Evolutionary conservation across 2,888 invertebrate species (phyloP).

Genomic region (Chalcosyrphus nemorum): DNA sequence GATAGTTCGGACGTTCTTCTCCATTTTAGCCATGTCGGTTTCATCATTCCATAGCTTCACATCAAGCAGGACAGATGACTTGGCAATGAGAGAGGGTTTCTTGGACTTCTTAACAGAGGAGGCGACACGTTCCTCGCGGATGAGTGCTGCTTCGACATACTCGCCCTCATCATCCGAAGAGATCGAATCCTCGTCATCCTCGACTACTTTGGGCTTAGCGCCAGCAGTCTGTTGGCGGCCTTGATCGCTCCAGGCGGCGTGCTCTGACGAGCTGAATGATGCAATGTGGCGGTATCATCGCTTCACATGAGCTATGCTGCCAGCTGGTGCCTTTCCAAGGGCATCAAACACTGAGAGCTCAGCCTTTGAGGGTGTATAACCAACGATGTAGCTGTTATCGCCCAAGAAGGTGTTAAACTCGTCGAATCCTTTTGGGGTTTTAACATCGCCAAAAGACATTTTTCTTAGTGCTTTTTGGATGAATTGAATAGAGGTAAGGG

Average conservation of each 20-base stretch:
- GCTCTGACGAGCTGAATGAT: constrained; percentile 90
- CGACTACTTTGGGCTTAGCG: constrained; percentile 84
- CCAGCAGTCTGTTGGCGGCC: constrained; percentile 86
- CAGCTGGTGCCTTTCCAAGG: too few species aligned
- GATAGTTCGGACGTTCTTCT: constrained; percentile 90
- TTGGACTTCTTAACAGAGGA: constrained; percentile 97
- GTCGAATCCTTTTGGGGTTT: too few species aligned
- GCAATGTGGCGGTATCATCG: constrained; percentile 98
- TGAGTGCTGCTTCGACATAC: constrained; percentile 92
- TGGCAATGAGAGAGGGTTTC: constrained; percentile 96
- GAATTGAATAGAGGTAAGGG: too few species aligned
- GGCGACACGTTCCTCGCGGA: constrained; percentile 94
- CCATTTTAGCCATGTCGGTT: constrained; percentile 92
- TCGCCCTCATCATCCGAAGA: constrained; percentile 94
- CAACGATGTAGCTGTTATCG: too few species aligned
- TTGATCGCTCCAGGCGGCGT: constrained; percentile 84
- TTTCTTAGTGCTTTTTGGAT: too few species aligned
- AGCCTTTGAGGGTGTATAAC: too few species aligned
- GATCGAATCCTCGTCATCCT: constrained; percentile 92
- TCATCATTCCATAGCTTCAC: constrained; percentile 99
- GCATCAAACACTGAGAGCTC: too few species aligned
- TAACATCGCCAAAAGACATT: too few species aligned
- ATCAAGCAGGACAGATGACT: constrained; percentile 96
- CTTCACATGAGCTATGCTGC: constrained; percentile 84
- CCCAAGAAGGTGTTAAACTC: too few species aligned